Evolutionary conservation across 2,113 vertebrate species (phyloP), one percentile per base, ranked within the genome.

Genomic region (Catharus bicknelli): DNA sequence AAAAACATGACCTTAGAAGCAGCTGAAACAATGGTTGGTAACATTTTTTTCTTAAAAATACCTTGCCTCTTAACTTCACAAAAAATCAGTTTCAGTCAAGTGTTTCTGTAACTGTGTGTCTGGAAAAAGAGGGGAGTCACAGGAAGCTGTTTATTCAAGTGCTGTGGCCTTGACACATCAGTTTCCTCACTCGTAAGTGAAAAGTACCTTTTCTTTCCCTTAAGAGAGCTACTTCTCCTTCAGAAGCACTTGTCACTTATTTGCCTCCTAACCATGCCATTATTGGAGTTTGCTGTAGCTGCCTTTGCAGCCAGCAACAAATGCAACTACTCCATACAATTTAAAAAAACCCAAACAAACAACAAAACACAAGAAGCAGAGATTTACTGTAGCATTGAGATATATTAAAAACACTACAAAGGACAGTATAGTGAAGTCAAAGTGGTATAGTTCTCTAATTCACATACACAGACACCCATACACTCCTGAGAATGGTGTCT

Each of bases 401-500:
- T 29, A 22, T 6, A 40, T 45, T 50, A 50, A 61, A 88, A 89
- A 83, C 36, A 70, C 29, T 54, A 16, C 14, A 48, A 4, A 53
- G 21, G 13, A 62, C 15, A 72, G 29, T 16, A 32, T 2, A 62
- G 10, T 10, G 20, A 89, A 50, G 16, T 18, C 14, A 2, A 45
- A 81, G 30, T 0, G 0, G 10, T 68, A 36, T 9, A 40, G 22
- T 47, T 74, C 55, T 59, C 10, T 66, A 89, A 86, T 0, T 70
- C 21, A 58, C n/a, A 58, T 15, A 32, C 5, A 61, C 30, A 64
- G 22, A 32, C 11, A 9, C 23, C 16, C 8, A 3, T 4, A 1
- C 7, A 0, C 3, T 3, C 10, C 18, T 5, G 8, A 17, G 13
- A 9, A 54, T 1, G 10, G 8, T 15, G 3, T 64, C 16, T 67